Conservation (phyloP, 2,797 vertebrate genomes). For the Leptatherina wallacei region DNA sequence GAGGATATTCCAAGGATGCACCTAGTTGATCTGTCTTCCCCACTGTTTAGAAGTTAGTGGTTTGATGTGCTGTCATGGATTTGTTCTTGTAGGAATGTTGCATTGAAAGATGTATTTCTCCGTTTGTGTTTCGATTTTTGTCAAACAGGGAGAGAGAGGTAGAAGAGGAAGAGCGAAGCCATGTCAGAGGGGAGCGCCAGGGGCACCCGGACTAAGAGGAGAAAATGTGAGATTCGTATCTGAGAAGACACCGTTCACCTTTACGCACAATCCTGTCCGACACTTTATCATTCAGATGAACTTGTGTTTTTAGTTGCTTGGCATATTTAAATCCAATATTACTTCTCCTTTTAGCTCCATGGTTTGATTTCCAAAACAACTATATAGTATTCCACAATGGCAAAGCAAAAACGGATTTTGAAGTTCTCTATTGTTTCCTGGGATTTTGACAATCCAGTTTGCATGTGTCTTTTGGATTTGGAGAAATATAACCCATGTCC, state of each 20-base stretch:
- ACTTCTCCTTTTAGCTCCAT: neutral
- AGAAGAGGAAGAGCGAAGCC: constrained; percentile 82
- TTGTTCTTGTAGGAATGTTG: neutral
- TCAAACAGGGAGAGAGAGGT: constrained; percentile 84
- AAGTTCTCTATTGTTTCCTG: neutral
- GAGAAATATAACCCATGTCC: neutral
- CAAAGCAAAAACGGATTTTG: neutral
- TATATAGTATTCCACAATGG: neutral
- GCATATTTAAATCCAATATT: neutral
- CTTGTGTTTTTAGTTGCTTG: neutral
- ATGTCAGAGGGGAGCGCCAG: constrained; percentile 80
- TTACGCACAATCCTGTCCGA: neutral
- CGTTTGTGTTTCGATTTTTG: constrained; percentile 2
- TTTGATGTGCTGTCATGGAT: constrained; percentile 11
- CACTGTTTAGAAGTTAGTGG: constrained; percentile 9
- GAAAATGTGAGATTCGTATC: constrained; percentile 74
- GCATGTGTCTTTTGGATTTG: too few relatives aligned
- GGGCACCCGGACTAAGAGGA: constrained; percentile 83
- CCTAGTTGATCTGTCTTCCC: constrained; percentile 45
- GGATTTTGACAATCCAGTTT: too few relatives aligned
- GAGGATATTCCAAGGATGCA: constrained; percentile 49
- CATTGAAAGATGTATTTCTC: constrained; percentile 10
- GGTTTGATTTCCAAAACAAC: neutral
- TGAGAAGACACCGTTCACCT: neutral
- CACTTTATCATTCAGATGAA: neutral